Evolutionary conservation across 2,113 vertebrate genomes (phyloP), one percentile per base, ranked within the genome.

Genomic region (Spea bombifrons): DNA sequence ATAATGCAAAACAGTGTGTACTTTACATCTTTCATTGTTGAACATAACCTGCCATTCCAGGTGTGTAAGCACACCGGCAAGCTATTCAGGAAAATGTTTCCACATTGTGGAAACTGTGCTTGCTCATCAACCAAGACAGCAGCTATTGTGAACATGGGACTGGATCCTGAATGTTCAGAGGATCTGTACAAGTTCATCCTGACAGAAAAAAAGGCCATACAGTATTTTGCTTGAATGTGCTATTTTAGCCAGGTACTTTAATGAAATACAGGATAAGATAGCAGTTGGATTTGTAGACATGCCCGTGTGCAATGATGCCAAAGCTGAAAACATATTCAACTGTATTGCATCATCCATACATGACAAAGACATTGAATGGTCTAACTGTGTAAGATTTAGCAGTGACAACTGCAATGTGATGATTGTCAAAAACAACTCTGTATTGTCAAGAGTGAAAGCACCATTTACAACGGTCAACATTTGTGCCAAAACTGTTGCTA

Each of bases 401-500:
- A 76, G 75, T 76, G 72, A 83, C 83, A 83, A 73, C 68, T 79
- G 75, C 64, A 81, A 81, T 77, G 78, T 78, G 16, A 81, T 84
- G 83, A 83, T 71, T 69, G 83, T 73, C 12, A 81, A 81, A 66
- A 76, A 30, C 30, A 30, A 30, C 30, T 30, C 30, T 30, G 30
- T 30, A 30, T 30, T 30, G 30, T 30, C 30, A 30, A 30, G 30
- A 30, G 30, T 30, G 30, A 30, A 30, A 30, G 30, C 30, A 30
- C 30, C 30, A 30, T 30, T 30, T 30, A 30, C 30, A 30, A 30
- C 2, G 64, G 64, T 81, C n/a, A 84, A 81, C 70, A 82, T 76
- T 30, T 84, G 78, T 82, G 83, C 78, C 63, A 84, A 83, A 64
- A 84, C 83, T 76, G 69, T 75, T 68, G 81, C 77, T 67, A 82